Percentiles rank a stretch among this genome's conserved stretches.
Evolutionary conservation across 2,888 invertebrate species (phyloP).

Genomic region (Anodontia alba): DNA sequence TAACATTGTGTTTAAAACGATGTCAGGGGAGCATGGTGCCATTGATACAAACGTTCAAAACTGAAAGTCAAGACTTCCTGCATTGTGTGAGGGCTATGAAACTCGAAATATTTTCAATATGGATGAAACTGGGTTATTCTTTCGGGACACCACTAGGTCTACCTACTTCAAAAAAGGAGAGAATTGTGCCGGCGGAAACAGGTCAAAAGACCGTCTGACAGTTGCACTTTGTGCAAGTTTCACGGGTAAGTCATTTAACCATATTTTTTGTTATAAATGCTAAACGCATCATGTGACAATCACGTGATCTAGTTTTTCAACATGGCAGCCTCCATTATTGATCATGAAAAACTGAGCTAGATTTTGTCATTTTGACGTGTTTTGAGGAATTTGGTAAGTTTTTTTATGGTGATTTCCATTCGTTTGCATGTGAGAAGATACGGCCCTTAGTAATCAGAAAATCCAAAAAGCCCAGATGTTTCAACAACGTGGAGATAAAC

Average conservation of each 20-base stretch:
- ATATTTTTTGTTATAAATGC: neutral
- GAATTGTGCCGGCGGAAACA: conserved; percentile 6
- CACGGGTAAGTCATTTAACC: conserved; percentile 9
- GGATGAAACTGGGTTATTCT: no score
- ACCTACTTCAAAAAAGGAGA: neutral
- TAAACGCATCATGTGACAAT: no score
- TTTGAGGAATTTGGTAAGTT: no score
- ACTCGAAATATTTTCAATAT: no score
- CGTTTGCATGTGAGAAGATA: no score
- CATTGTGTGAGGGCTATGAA: conserved; percentile 41
- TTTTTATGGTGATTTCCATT: neutral
- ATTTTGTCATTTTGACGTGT: no score
- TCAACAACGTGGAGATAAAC: no score
- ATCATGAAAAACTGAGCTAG: no score
- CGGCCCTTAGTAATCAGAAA: conserved; percentile 8
- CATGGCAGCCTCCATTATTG: no score
- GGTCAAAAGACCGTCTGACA: no score
- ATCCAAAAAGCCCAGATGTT: conserved; percentile 7
- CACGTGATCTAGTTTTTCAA: neutral
- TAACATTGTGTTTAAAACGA: conserved; percentile 33
- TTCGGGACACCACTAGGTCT: no score
- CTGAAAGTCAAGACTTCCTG: conserved; percentile 44
- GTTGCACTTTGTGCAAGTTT: no score
- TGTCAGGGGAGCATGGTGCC: conserved; percentile 47
- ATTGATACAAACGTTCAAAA: conserved; percentile 18